Conservation (phyloP, 1,140 invertebrate genomes). For the Protaetia brevitarsis region DNA sequence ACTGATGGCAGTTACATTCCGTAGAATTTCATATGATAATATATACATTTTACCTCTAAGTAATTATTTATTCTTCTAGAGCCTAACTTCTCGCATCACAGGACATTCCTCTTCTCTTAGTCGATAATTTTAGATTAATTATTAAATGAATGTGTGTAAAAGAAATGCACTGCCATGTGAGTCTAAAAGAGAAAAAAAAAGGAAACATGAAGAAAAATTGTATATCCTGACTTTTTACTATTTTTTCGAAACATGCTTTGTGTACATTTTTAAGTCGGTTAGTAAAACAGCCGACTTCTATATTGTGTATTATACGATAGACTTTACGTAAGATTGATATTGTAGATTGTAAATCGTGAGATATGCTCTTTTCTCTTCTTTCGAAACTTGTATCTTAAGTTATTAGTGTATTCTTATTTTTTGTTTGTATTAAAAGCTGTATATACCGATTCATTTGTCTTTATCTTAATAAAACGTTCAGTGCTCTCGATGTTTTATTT, state of each 20-base stretch:
- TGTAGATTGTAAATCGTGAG: not conserved
- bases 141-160: not conserved
- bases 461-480: conserved; percentile 21
- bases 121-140: conserved; percentile 1
- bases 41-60: no score
- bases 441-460: conserved; percentile 13
- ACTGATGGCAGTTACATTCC: not conserved
- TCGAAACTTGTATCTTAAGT: not conserved
- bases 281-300: not conserved
- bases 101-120: not conserved
- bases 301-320: not conserved
- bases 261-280: not conserved
- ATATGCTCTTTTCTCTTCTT: not conserved
- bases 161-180: conserved; percentile 10
- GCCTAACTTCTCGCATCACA: not conserved
- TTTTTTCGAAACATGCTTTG: conserved; percentile 7
- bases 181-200: conserved; percentile 1
- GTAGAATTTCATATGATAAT: not conserved
- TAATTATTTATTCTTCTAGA: not conserved
- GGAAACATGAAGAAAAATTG: not conserved
- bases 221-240: conserved; percentile 9
- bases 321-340: not conserved
- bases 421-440: not conserved
- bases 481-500: not conserved
- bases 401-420: conserved; percentile 6